Evolutionary conservation across 2,888 invertebrate genomes (phyloP).

Genomic region (Mesorhabditis spiculigera): DNA sequence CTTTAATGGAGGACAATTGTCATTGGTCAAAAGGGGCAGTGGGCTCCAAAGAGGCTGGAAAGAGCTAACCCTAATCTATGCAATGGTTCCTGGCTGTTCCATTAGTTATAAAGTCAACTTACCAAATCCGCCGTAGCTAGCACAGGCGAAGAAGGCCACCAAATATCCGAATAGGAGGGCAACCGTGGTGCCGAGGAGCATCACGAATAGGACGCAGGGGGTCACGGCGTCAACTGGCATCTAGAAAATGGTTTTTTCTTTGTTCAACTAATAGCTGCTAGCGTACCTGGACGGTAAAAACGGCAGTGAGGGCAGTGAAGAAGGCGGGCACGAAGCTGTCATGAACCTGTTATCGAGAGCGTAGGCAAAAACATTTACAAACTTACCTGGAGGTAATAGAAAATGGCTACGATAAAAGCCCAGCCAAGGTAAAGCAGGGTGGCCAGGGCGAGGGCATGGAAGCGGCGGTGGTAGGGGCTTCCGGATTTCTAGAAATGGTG

Average conservation of each 20-base stretch:
- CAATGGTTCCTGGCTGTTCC: too few relatives aligned
- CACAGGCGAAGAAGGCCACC: neutral
- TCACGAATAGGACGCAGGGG: neutral
- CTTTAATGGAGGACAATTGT: too few relatives aligned
- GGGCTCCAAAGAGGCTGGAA: too few relatives aligned
- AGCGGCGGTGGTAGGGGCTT: conserved; percentile 15
- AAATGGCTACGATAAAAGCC: conserved; percentile 69
- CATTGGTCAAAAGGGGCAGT: too few relatives aligned
- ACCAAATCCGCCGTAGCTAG: neutral
- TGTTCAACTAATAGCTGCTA: too few relatives aligned
- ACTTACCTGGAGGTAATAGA: conserved; percentile 30
- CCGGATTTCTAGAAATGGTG: neutral
- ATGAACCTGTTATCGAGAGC: neutral
- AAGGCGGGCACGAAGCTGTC: neutral
- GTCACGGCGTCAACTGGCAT: neutral
- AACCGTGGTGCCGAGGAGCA: neutral
- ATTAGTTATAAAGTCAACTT: neutral
- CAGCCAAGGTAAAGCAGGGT: conserved; percentile 70
- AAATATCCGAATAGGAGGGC: neutral
- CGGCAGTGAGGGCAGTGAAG: neutral
- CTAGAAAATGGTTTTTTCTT: neutral
- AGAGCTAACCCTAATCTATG: too few relatives aligned
- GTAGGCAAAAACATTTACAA: neutral
- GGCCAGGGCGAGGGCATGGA: conserved; percentile 23
- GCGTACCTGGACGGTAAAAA: neutral